These are phyloP conservation scores for Amblyopsis hoosieri DNA, from an alignment of 2,797 vertebrate species.

Conservation along the genomic window DNA sequence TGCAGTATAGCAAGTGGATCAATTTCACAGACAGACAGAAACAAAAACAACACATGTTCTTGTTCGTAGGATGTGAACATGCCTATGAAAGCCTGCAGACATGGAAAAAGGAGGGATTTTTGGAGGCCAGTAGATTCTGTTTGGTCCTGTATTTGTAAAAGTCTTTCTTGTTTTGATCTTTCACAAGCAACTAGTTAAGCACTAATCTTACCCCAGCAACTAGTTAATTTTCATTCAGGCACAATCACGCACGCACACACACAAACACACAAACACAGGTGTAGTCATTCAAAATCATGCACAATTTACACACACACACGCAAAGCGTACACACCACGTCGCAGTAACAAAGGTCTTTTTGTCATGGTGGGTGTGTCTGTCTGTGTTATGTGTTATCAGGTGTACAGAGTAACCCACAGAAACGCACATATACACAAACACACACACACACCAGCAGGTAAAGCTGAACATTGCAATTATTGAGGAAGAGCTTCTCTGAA, in stretches of 20 bases:
- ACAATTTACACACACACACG: not conserved
- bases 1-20: not conserved
- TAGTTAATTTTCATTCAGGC: constrained; percentile 16
- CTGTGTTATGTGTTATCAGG: constrained; percentile 31
- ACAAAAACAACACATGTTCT: not conserved
- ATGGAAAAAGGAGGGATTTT: not conserved
- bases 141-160: constrained; percentile 19
- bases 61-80: constrained; percentile 1
- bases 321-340: constrained; percentile 11
- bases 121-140: constrained; percentile 12
- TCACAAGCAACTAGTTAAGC: not conserved
- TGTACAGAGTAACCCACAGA: constrained; percentile 5
- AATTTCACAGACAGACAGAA: not conserved
- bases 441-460: not conserved
- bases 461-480: not conserved
- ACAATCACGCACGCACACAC: not conserved
- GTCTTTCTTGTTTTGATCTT: constrained; percentile 29
- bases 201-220: no score
- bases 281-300: no score
- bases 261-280: no score
- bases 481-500: not conserved
- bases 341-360: constrained; percentile 37
- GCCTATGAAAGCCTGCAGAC: constrained; percentile 1
- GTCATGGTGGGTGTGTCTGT: constrained; percentile 36
- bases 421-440: not conserved